Evolutionary conservation across 2,797 vertebrate genomes (phyloP), one percentile per base, ranked within the genome.

Genomic region (Manis javanica): DNA sequence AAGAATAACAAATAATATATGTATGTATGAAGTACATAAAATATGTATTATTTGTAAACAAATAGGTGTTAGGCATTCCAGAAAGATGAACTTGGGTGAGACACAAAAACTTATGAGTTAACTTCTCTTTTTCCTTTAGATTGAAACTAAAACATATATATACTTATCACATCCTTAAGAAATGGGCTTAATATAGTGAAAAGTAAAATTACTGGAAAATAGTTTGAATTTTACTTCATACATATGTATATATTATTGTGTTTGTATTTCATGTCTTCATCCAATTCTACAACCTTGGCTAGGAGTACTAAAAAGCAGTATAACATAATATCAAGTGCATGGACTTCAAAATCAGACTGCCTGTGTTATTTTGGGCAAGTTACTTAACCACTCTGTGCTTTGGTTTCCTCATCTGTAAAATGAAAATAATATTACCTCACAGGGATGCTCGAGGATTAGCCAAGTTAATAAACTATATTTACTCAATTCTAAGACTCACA

Each of bases 91-190:
- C 90, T 3, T 95, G 63, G 34, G 31, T 49, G 12, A 94, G 34
- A 92, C 53, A 61, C 1, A 74, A 79, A 87, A 92, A 75, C 16
- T 10, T 51, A 55, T 72, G 24, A 93, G 90, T 83, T 49, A 71
- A 79, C 37, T n/a, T 93, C 49, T 90, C 31, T 57, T 96, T 87
- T 49, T 75, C 81, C 51, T 96, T 92, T 64, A 53, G 31, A 77
- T 53, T 78, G 13, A 95, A 87, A 66, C 84, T 84, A 49, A 91
- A 92, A 71, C 49, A 77, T 9, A 75, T 46, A 19, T 71, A 46
- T 61, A 46, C 46, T 92, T 89, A 61, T 64, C 55, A 64, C 31
- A 81, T 24, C 83, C 51, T 96, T 87, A 84, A 94, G 69, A 94
- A 95, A 88, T 23, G 61, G 49, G 55, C n/a, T 96, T 91, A 93